These are phyloP conservation scores for Cheiracanthium punctorium DNA, from an alignment of 2,888 invertebrate species.

Conservation along the genomic window DNA sequence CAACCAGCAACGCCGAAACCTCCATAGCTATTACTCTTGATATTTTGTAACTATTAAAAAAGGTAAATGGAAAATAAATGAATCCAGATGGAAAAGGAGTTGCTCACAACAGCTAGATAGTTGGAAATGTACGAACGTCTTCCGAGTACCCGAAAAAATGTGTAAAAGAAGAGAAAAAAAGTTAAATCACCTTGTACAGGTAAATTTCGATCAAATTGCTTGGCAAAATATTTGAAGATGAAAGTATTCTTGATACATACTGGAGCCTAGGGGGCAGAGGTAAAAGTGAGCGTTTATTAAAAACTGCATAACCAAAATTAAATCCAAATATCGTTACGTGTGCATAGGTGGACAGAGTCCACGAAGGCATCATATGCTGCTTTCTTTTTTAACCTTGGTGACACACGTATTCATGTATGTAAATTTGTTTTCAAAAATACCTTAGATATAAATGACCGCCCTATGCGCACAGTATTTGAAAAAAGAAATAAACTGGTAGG, in stretches of 20 bases:
- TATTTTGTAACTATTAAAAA: too few species aligned
- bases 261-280: background rate
- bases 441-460: constrained; percentile 3
- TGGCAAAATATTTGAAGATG: background rate
- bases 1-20: too few species aligned
- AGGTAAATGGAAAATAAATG: too few species aligned
- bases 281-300: constrained; percentile 8
- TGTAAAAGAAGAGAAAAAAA: background rate
- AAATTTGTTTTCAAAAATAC: constrained; percentile 8
- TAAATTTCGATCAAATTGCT: constrained; percentile 6
- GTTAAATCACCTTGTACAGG: background rate
- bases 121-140: too few species aligned
- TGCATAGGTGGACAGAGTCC: background rate
- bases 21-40: too few species aligned
- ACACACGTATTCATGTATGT: background rate
- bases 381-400: background rate
- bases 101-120: too few species aligned
- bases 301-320: background rate
- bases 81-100: too few species aligned
- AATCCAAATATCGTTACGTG: background rate
- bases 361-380: constrained; percentile 4
- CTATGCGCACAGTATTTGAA: constrained; percentile 26
- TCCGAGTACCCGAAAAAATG: too few species aligned
- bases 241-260: constrained; percentile 1
- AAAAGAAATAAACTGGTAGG: background rate